Base-by-base conservation (phyloP, 2,888 invertebrate species). In the Caenorhabditis imperialis region DNA sequence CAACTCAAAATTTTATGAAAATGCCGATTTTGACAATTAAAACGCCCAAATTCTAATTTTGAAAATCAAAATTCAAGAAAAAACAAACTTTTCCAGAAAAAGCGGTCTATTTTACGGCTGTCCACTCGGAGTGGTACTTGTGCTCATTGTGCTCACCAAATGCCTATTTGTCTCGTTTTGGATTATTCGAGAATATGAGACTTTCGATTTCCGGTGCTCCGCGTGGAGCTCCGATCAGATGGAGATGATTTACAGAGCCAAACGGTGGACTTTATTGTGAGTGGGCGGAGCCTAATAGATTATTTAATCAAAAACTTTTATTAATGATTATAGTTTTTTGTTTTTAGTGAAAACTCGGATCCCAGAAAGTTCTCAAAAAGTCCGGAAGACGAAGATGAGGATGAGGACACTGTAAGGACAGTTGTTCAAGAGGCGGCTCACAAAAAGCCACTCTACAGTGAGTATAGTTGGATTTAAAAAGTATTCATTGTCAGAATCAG, bases 181-280 rank as follows among this genome's bases (percentile, higher is more conserved):
- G 75, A 62, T 75, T 2, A 47, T 63, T 23, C 57, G 63, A 38
- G 75, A 74, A 27, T 67, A 74, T 27, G 74, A 67, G 3, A 57
- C 61, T 2, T 74, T 74, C 20, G 74, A 74, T 45, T 74, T 74
- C n/a, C 67, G 67, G n/a, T 74, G 74, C 18, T 30, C 67, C n/a
- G 45, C 67, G 6, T 67, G 67, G 67, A 50, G n/a, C n/a, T n/a
- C n/a, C n/a, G n/a, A n/a, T n/a, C n/a, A n/a, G n/a, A 50, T 25
- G 45, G 45, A 20, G 51, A 42, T 8, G 55, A 35, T 47, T 23
- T 67, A 57, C 16, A 6, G 73, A 18, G 23, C 54, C 0, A 65
- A 50, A 23, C 33, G 73, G 30, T 73, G 60, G 60, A 22, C 55
- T 14, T 6, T 38, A 14, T 50, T 73, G 73, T 73, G 16, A 73